Conservation (phyloP, 2,797 vertebrate genomes). For the Bradypodion pumilum region DNA sequence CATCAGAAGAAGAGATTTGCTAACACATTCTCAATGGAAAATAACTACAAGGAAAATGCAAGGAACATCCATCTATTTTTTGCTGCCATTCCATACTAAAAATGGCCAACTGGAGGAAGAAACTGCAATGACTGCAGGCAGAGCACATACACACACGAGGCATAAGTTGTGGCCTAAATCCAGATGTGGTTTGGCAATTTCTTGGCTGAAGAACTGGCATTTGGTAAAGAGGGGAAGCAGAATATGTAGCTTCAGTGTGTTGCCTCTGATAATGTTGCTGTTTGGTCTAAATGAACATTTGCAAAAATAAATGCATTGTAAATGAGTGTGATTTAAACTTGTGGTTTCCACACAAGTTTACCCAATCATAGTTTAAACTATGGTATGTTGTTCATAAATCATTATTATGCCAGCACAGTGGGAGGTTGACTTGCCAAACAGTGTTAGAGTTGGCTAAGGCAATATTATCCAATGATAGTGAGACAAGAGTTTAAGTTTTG, state of each 20-base stretch:
- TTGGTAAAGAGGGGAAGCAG: not conserved
- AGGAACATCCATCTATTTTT: not conserved
- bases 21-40: not conserved
- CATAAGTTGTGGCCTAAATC: not conserved
- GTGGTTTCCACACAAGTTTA: not conserved
- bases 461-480: constrained; percentile 28
- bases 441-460: constrained; percentile 6
- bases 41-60: not conserved
- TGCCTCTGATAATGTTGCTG: constrained; percentile 5
- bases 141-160: not conserved
- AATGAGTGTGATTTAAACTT: not conserved
- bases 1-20: not conserved
- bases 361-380: constrained; percentile 8
- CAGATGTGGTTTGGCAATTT: constrained; percentile 23
- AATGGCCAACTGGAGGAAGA: constrained; percentile 15
- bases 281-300: constrained; percentile 19
- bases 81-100: not conserved
- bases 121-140: constrained; percentile 6
- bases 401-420: not conserved
- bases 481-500: constrained; percentile 29
- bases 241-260: not conserved
- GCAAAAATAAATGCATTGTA: constrained; percentile 17
- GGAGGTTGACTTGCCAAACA: constrained; percentile 36
- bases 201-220: not conserved
- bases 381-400: constrained; percentile 21